Evolutionary conservation across 2,888 invertebrate species (phyloP).

Genomic region (Alloscopus bannaensis): DNA sequence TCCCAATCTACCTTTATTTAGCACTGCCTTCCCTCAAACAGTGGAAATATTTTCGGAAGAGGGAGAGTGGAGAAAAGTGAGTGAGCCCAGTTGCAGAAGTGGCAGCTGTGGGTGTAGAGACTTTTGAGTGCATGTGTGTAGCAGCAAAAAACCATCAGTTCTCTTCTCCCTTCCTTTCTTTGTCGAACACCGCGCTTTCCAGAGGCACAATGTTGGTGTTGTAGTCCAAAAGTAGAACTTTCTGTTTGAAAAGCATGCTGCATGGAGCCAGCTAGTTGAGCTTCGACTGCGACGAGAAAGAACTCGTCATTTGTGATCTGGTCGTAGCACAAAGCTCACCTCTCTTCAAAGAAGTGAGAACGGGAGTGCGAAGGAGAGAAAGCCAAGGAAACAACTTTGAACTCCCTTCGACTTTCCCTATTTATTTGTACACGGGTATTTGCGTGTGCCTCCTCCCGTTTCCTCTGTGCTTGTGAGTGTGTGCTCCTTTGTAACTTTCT

Average conservation of each 20-base stretch:
- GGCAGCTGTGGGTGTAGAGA: background rate
- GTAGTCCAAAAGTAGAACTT: too few relatives aligned
- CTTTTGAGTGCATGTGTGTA: conserved; percentile 3
- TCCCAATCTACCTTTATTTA: conserved; percentile 1
- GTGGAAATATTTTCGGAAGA: background rate
- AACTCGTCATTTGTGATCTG: conserved; percentile 13
- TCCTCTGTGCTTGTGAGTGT: too few relatives aligned
- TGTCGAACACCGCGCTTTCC: conserved; percentile 18
- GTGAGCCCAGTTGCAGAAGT: background rate
- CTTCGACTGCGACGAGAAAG: too few relatives aligned
- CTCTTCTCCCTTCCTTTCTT: conserved; percentile 30
- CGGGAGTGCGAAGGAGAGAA: too few relatives aligned
- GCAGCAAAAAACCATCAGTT: conserved; percentile 30
- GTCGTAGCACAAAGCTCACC: conserved; percentile 2
- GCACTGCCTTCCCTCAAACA: background rate
- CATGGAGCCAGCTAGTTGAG: too few relatives aligned
- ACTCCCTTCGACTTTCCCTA: too few relatives aligned
- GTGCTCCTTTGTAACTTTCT: too few relatives aligned
- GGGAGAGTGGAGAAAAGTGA: background rate
- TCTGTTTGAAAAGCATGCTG: too few relatives aligned
- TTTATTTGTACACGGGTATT: too few relatives aligned
- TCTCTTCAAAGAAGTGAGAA: too few relatives aligned
- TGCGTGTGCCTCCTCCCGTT: too few relatives aligned
- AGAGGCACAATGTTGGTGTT: background rate
- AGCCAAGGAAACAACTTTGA: too few relatives aligned